phyloP scores from a whole-genome alignment of 1,140 invertebrate species.

The Babylonia areolata region DNA sequence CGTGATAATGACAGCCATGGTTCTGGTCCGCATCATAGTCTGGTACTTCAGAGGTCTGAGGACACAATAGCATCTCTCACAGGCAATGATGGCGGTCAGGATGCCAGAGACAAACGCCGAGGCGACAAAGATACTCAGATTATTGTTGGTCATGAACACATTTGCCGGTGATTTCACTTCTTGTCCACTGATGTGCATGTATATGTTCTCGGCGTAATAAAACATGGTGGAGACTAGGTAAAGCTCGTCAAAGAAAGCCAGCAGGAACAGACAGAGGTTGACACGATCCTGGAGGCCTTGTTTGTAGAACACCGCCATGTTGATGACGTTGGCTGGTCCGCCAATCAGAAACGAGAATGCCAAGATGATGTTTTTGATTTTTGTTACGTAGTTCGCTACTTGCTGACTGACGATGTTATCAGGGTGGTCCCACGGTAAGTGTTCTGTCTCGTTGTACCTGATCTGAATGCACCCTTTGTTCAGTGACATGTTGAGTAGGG shows the following conservation, averaged over 20 bases:
- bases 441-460: background rate
- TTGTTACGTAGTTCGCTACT: background rate
- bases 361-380: background rate
- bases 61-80: slow-evolving; percentile 8
- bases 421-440: background rate
- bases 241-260: background rate
- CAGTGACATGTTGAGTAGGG: background rate
- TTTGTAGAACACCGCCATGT: background rate
- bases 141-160: background rate
- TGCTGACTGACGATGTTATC: background rate
- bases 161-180: background rate
- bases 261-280: background rate
- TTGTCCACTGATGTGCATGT: background rate
- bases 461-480: background rate
- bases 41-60: background rate
- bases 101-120: background rate
- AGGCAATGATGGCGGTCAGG: background rate
- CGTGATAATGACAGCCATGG: background rate
- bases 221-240: background rate
- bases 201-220: background rate
- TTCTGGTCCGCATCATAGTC: background rate
- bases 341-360: background rate
- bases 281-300: background rate
- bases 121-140: background rate
- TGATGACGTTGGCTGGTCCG: background rate